Conservation (phyloP, 23 tunicate species). For the Phallusia fumigata region DNA sequence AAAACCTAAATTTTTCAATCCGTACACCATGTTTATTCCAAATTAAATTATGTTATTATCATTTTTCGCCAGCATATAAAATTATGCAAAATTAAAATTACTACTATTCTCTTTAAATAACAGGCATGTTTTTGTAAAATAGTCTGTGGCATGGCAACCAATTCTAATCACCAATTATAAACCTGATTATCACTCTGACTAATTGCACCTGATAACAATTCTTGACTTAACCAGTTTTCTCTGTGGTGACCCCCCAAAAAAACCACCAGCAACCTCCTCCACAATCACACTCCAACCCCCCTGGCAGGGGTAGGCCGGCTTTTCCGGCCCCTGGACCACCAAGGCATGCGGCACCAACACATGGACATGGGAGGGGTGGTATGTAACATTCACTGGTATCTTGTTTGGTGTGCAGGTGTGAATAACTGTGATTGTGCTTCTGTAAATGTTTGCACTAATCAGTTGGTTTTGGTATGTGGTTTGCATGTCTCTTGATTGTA, state of each 20-base stretch:
- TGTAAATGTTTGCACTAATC: not conserved
- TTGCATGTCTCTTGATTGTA: too few species aligned
- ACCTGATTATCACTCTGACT: not conserved
- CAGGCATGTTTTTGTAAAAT: not conserved
- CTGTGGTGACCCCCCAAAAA: conserved; percentile 43
- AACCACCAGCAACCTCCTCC: conserved; percentile 27
- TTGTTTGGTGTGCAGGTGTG: not conserved
- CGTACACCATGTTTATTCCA: too few species aligned
- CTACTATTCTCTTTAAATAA: not conserved
- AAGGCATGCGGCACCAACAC: not conserved
- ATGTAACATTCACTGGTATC: not conserved
- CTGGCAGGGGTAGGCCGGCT: conserved; percentile 9
- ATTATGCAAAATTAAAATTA: not conserved
- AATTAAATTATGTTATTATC: too few species aligned
- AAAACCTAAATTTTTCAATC: too few species aligned
- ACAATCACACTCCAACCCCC: conserved; percentile 10
- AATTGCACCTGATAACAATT: conserved; percentile 2
- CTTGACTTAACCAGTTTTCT: conserved; percentile 36
- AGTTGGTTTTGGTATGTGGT: not conserved
- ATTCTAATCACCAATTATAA: not conserved
- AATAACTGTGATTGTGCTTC: not conserved
- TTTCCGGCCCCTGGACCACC: conserved; percentile 19
- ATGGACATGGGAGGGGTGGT: conserved; percentile 23
- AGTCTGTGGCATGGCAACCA: not conserved
- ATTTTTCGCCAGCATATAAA: too few species aligned